Conservation (phyloP, 2,888 invertebrate genomes). For the Cantharis rufa region DNA sequence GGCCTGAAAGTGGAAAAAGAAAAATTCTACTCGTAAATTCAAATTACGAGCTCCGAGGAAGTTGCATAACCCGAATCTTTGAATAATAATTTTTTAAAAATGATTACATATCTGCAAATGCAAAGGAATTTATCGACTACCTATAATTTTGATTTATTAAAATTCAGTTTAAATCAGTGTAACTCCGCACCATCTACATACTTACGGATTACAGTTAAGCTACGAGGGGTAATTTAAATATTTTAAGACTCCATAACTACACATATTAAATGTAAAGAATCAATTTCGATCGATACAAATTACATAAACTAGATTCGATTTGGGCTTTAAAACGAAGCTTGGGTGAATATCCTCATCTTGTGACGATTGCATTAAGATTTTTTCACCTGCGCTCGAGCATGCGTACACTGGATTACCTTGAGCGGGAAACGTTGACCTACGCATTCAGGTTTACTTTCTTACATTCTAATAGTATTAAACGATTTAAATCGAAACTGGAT, state of each 20-base stretch:
- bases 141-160: not conserved
- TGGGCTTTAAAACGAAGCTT: not conserved
- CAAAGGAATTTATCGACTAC: not conserved
- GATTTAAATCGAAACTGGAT: not conserved
- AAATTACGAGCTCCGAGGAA: not conserved
- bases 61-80: too few species aligned
- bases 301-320: not conserved
- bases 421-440: slow-evolving; percentile 38
- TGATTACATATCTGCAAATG: not conserved
- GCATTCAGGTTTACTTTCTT: slow-evolving; percentile 27
- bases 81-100: not conserved
- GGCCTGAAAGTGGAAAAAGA: not conserved
- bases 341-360: slow-evolving; percentile 36
- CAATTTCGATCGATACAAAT: not conserved
- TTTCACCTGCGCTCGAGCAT: slow-evolving; percentile 35
- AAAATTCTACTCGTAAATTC: not conserved
- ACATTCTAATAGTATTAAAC: slow-evolving; percentile 1
- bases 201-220: not conserved
- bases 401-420: slow-evolving; percentile 34
- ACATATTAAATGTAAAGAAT: not conserved
- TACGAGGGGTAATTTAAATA: not conserved
- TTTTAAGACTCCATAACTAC: not conserved
- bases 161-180: not conserved
- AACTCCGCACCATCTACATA: not conserved
- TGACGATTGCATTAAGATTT: slow-evolving; percentile 30